These are phyloP conservation scores for Periophthalmodon schlosseri DNA, from an alignment of 2,113 vertebrate species.

Conservation along the genomic window DNA sequence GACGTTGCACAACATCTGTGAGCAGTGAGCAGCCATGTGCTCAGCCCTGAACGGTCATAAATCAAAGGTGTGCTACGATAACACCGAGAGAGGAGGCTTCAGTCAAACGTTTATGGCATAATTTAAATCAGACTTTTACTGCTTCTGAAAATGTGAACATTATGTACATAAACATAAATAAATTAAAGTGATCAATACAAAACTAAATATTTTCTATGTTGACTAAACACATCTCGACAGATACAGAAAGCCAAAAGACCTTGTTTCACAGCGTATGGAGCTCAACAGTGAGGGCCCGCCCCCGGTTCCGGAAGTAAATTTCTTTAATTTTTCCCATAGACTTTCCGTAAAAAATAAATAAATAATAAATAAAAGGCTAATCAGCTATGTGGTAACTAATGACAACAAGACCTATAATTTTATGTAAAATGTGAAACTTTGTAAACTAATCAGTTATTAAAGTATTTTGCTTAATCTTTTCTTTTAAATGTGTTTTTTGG, in stretches of 20 bases:
- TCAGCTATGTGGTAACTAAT: no score
- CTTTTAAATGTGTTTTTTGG: no score
- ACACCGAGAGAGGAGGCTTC: slow-evolving; percentile 30
- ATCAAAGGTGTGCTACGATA: slow-evolving; percentile 50
- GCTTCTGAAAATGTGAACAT: slow-evolving; percentile 91
- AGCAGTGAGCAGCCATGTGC: slow-evolving; percentile 17
- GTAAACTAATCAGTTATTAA: no score
- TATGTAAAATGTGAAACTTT: no score
- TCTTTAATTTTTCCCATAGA: no score
- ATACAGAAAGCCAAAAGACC: slow-evolving; percentile 87
- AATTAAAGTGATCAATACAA: slow-evolving; percentile 98
- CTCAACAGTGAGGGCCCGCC: no score
- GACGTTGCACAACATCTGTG: slow-evolving; percentile 57
- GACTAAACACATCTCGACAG: slow-evolving; percentile 89
- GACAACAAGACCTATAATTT: no score
- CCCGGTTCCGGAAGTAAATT: no score
- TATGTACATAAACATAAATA: slow-evolving; percentile 96
- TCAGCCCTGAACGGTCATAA: slow-evolving; percentile 39
- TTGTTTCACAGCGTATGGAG: slow-evolving; percentile 85
- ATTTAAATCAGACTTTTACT: slow-evolving; percentile 97
- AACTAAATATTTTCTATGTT: slow-evolving; percentile 95
- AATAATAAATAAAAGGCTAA: no score
- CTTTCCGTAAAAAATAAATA: no score
- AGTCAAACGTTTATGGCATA: slow-evolving; percentile 73
- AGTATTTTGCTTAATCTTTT: no score